Conservation (phyloP, 2,113 vertebrate genomes). For the Pangasianodon gigas region DNA sequence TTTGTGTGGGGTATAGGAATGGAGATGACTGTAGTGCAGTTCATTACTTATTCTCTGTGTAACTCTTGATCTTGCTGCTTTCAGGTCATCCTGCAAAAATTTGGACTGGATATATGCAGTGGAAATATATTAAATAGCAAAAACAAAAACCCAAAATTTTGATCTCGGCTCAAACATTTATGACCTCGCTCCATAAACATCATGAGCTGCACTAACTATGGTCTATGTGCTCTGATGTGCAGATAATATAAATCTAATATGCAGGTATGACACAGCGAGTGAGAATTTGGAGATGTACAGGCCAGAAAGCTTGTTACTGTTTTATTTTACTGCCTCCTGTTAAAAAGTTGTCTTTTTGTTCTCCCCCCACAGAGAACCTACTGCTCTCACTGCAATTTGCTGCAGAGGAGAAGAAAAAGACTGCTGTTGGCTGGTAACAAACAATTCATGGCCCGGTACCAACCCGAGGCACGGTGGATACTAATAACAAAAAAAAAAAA, state of each 20-base stretch:
- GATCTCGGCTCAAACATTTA: not conserved
- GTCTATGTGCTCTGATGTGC: not conserved
- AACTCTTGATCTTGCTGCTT: not conserved
- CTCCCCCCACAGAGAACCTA: not conserved
- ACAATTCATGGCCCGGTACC: not conserved
- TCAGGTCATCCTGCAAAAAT: not conserved
- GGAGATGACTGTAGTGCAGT: not conserved
- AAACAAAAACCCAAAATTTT: not conserved
- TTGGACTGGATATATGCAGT: not conserved
- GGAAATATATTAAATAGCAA: not conserved
- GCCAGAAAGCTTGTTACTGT: not conserved
- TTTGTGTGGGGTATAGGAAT: not conserved
- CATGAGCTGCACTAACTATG: not conserved
- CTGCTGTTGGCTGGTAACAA: not conserved
- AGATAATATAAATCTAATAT: not conserved
- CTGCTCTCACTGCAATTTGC: not conserved
- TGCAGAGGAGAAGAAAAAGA: slow-evolving; percentile 4
- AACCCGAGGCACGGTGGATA: not conserved
- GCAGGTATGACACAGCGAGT: not conserved
- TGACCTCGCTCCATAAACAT: not conserved
- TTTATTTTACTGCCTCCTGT: not conserved
- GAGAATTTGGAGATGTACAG: not conserved
- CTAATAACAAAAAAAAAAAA: not conserved
- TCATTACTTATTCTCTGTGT: not conserved
- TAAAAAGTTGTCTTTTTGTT: not conserved